A percentile compares a stretch with the other conserved stretches of the same genome.
These are phyloP conservation scores for Cancer borealis DNA, from an alignment of 2,888 invertebrate species.

Conservation along the genomic window DNA sequence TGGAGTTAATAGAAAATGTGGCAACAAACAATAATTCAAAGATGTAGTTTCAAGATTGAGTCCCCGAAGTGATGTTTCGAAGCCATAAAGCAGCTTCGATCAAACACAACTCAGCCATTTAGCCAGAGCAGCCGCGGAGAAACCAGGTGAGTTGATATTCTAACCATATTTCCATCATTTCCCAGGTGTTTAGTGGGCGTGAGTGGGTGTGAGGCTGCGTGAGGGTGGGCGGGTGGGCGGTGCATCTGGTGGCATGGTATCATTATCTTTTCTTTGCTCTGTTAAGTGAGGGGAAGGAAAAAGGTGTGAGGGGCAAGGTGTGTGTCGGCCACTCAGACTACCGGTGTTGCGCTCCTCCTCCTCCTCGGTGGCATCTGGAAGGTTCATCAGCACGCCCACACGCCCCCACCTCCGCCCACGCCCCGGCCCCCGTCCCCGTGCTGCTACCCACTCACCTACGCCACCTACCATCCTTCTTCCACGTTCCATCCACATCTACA, in stretches of 20 bases:
- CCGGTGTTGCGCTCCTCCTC: neutral
- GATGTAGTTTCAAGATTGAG: neutral
- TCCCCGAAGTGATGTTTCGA: neutral
- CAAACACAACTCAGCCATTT: neutral
- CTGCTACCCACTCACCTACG: conserved; percentile 4
- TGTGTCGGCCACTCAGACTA: neutral
- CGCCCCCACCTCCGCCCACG: neutral
- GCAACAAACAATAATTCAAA: neutral
- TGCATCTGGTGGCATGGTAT: neutral
- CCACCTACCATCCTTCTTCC: neutral
- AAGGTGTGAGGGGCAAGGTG: neutral
- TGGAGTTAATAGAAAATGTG: neutral
- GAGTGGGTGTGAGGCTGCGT: neutral
- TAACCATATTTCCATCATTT: neutral
- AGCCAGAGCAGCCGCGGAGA: neutral
- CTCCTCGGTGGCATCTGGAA: neutral
- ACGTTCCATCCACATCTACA: neutral
- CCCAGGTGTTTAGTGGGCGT: neutral
- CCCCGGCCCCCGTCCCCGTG: neutral
- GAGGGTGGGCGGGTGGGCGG: neutral
- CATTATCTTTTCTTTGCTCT: neutral
- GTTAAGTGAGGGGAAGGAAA: neutral
- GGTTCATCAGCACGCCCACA: conserved; percentile 21
- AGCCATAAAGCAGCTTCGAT: neutral
- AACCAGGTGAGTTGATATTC: neutral